A percentile compares a stretch with the other conserved stretches of the same genome.
Conservation (phyloP, 2,888 invertebrate genomes). For the Phortica magna region DNA sequence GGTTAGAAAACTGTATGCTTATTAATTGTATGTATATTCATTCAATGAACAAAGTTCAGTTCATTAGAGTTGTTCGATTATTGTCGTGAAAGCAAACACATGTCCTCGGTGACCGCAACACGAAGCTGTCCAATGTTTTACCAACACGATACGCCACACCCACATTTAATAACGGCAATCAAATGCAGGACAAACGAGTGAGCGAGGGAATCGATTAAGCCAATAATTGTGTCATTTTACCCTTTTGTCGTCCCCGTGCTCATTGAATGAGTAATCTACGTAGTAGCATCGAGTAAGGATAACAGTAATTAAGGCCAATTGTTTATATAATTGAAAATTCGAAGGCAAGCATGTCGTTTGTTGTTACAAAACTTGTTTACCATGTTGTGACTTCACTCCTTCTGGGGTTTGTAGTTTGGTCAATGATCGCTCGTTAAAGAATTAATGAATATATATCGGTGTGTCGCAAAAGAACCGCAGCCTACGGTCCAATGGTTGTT, state of each 20-base stretch:
- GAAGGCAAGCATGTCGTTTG: constrained; percentile 67
- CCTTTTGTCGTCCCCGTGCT: constrained; percentile 43
- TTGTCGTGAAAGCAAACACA: constrained; percentile 64
- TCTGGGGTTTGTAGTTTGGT: background rate
- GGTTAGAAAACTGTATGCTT: too few species aligned
- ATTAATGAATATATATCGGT: too few species aligned
- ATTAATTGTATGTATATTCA: too few species aligned
- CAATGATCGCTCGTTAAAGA: background rate
- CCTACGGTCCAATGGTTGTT: too few species aligned
- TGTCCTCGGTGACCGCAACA: constrained; percentile 64
- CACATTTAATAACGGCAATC: constrained; percentile 50
- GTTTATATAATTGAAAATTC: constrained; percentile 69
- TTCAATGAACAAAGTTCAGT: background rate
- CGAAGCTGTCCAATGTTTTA: constrained; percentile 71
- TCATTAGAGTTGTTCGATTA: background rate
- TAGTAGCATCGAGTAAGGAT: constrained; percentile 10
- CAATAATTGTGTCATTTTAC: constrained; percentile 69
- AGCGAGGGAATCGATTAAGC: constrained; percentile 38
- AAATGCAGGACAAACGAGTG: constrained; percentile 6
- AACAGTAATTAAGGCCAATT: constrained; percentile 68
- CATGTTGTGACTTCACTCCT: background rate
- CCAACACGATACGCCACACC: constrained; percentile 73
- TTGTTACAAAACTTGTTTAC: constrained; percentile 46
- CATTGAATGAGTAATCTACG: constrained; percentile 15
- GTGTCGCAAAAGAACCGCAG: too few species aligned